Base-by-base conservation (phyloP, 1,140 invertebrate species). In the Chymomyza costata region DNA sequence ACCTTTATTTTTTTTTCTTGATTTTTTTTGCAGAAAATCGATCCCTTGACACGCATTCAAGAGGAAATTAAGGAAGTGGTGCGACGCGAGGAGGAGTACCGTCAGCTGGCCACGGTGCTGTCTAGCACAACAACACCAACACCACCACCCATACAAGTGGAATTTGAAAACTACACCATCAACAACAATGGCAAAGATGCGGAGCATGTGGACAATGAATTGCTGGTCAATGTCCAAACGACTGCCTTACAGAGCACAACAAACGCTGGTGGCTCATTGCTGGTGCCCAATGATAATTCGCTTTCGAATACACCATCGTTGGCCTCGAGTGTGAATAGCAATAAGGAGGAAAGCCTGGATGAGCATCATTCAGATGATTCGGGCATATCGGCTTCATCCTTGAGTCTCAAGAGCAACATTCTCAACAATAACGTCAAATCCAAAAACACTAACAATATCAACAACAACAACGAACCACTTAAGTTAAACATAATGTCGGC, bases 61-160 rank as follows among this genome's bases (percentile, higher is more conserved):
- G 88, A 88, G 62, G 90, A 91, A 85, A 91, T 91, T 56, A 90
- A 90, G 61, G 90, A 91, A 82, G 90, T 91, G 28, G 90, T 89
- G 8, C 89, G 91, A 59, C 87, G 90, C 40, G 90, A 91, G 66
- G 86, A 89, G 59, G 90, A 91, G 64, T 89, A 91, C 47, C 88
- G 90, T 65, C 90, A 90, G 86, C 87, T 57, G 87, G 88, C 81
- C 86, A 88, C 87, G 1, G 56, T 52, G 14, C 52, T 44, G 11
- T 87, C 55, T 80, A 86, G 3, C 82, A 86, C 51, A 49, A 82
- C 17, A 19, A 37, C 41, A 60, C 57, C 39, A 51, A 52, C 47
- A 84, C 16, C 66, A 11, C 31, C 57, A 5, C 14, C 56, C 2
- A 11, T 56, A 0, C 44, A 60, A 8, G 50, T 13, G 6, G 60